Conservation (phyloP, 2,113 vertebrate genomes). For the Archilochus colubris region DNA sequence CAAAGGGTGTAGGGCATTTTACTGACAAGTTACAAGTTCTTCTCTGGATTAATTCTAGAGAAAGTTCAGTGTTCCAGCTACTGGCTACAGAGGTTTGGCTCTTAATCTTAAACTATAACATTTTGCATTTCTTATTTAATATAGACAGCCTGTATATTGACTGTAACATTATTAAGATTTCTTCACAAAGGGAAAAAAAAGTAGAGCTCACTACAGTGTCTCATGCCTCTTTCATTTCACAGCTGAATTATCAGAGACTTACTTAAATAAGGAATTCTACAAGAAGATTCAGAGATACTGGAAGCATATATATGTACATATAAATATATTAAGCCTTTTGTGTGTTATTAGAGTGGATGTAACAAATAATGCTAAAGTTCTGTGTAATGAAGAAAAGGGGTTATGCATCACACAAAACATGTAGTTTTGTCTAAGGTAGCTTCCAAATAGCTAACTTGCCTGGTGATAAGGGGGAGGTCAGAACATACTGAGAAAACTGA, state of each 20-base stretch:
- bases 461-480: neutral
- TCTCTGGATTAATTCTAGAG: neutral
- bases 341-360: slow-evolving; percentile 27
- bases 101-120: neutral
- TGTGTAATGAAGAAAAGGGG: neutral
- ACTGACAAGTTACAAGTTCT: neutral
- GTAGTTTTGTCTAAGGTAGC: neutral
- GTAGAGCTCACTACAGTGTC: neutral
- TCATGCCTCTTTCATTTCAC: slow-evolving; percentile 52
- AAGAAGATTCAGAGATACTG: slow-evolving; percentile 4
- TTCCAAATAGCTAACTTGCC: neutral
- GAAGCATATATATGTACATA: neutral
- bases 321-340: slow-evolving; percentile 31
- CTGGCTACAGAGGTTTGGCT: neutral
- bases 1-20: neutral
- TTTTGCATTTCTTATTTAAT: neutral
- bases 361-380: neutral
- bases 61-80: neutral
- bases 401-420: neutral
- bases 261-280: neutral
- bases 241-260: slow-evolving; percentile 30
- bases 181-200: neutral
- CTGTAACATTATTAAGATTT: slow-evolving; percentile 7
- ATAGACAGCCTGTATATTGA: neutral
- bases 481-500: neutral